Conservation (phyloP, 2,113 vertebrate genomes). For the Datnioides undecimradiatus region DNA sequence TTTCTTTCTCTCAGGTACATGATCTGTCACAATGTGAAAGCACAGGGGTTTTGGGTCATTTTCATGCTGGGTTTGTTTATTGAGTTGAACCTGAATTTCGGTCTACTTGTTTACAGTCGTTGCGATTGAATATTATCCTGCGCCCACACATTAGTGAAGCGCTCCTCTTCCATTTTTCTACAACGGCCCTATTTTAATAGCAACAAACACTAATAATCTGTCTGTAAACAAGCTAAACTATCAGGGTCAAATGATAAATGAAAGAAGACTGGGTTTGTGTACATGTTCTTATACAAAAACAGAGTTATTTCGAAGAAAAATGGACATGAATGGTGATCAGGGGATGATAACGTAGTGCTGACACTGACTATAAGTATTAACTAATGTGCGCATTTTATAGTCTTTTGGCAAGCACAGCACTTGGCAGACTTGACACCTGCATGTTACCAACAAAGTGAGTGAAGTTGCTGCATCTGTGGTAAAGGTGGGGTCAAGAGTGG, state of each 20-base stretch:
- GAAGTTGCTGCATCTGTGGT: constrained; percentile 20
- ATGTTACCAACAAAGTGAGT: background rate
- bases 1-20: background rate
- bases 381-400: background rate
- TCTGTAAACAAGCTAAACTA: background rate
- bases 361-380: background rate
- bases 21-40: background rate
- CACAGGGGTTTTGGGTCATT: background rate
- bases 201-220: background rate
- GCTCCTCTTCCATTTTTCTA: background rate
- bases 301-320: background rate
- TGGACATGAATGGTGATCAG: background rate
- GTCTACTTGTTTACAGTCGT: background rate
- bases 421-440: background rate
- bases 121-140: background rate
- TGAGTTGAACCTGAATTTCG: background rate
- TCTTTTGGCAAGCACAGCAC: background rate
- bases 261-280: background rate
- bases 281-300: background rate
- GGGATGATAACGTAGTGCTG: background rate
- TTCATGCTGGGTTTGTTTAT: constrained; percentile 1
- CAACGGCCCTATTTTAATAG: background rate
- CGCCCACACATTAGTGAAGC: background rate
- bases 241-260: background rate
- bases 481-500: constrained; percentile 30